Base-by-base conservation (phyloP, 2,888 invertebrate species). In the Morpho deidamia region DNA sequence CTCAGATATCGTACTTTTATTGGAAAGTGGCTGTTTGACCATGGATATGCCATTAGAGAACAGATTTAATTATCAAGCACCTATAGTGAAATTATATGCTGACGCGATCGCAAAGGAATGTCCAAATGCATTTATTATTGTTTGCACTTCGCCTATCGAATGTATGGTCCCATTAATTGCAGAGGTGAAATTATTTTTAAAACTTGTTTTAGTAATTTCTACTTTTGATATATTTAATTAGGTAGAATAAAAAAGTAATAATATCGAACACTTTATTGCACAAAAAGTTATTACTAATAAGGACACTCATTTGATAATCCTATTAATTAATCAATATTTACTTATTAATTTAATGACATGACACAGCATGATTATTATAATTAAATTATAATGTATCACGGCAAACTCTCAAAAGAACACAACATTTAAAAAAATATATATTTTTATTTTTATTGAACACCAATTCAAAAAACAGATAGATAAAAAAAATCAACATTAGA, bases 81-180 rank as follows among this genome's bases (percentile, higher is more conserved):
- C 86, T 0, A 72, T 81, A 39, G 78, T 89, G 44, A 87, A 86
- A 64, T 65, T 67, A 35, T 89, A 87, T 51, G 82, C 91, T 0
- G 86, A 90, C 45, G 80, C 79, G 4, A 91, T 92, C 50, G 81
- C 90, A 8, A 74, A 72, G 44, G 89, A 89, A 63, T 91, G 91
- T 23, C 91, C 92, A 0, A 90, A 86, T 64, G 90, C 92, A 0
- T 82, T 92, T 40, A 61, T 91, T 32, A 74, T 91, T 11, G 89
- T 91, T 2, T 81, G 85, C 61, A 84, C 90, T 1, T 74, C 85
- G 49, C 92, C 92, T 8, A 80, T 92, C 1, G 91, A 91, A 58
- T 88, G 91, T 55, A 90, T 90, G 76, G 87, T 91, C 11, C 90
- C 91, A 3, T 67, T 92, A 40, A 76, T 91, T 0, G 83, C 88